Base-by-base conservation (phyloP, 2,888 invertebrate genomes). In the Trimorus sp. region DNA sequence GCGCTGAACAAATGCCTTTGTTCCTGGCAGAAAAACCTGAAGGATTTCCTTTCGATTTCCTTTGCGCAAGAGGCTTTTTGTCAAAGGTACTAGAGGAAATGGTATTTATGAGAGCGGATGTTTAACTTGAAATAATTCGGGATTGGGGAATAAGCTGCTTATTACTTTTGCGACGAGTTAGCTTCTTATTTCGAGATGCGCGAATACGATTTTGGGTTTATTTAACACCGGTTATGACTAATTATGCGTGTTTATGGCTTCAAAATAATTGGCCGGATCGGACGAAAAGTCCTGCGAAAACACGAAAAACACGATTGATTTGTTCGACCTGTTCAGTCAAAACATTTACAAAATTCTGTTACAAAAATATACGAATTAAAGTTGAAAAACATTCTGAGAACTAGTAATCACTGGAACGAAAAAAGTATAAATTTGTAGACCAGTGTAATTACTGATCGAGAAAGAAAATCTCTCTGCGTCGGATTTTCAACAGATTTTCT, bases 31-130 rank as follows among this genome's bases (percentile, higher is more conserved):
- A 38, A 59, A 70, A 70, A 74, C 26, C 60, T 53, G 40, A 49
- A 51, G 65, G 65, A 78, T 78, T 68, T 70, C 62, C 63, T 53
- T 70, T 70, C 65, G 65, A 71, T 66, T 78, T 71, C 53, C 78
- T 45, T 59, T 78, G 40, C 51, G 53, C 40, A 26, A 58, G 37
- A 65, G 59, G 36, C 42, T 70, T 65, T 70, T 78, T 70, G 62
- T 70, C 77, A 70, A 78, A 78, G 48, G 53, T 37, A 62, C 60
- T 65, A n/a, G 48, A 62, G 62, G 11, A 68, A 70, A 70, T 60
- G 38, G 53, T 66, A 78, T 71, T 78, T 78, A 78, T 60, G 71
- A 78, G 49, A 49, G 15, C 49, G 51, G 53, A 63, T 71, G 63
- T 73, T 68, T 68, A 73, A 62, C 56, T 54, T 37, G 66, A 60